A percentile compares a stretch with the other conserved stretches of the same genome.
Conservation (phyloP, 2,113 vertebrate species). For the Anolis sagrei region DNA sequence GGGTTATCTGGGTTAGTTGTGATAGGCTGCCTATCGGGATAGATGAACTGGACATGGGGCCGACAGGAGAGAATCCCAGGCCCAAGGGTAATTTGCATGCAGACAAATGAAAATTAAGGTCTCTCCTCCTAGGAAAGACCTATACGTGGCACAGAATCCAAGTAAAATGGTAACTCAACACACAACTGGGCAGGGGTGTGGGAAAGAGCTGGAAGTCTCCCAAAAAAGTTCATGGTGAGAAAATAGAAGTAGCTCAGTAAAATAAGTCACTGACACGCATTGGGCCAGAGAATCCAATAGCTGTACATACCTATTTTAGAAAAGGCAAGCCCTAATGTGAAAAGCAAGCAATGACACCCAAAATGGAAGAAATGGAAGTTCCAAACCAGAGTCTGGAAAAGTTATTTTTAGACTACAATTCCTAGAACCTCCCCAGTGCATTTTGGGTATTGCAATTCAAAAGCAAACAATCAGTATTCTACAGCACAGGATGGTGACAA, state of each 20-base stretch:
- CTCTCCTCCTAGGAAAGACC: not conserved
- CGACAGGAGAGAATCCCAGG: not conserved
- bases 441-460: not conserved
- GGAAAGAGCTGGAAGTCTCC: no score
- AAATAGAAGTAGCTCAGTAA: not conserved
- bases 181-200: not conserved
- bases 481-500: not conserved
- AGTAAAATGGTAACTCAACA: not conserved
- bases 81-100: not conserved
- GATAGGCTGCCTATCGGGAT: not conserved
- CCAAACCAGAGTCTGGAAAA: no score
- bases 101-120: not conserved
- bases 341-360: not conserved
- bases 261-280: not conserved
- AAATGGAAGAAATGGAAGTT: not conserved
- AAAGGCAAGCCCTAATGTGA: not conserved
- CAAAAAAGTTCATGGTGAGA: not conserved
- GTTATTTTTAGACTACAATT: no score
- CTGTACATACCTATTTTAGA: not conserved
- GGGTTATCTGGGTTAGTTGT: not conserved
- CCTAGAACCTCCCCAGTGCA: no score
- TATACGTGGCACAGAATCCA: not conserved
- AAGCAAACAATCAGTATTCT: not conserved
- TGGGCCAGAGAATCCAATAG: not conserved
- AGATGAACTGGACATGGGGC: no score